Evolutionary conservation across 2,888 invertebrate genomes (phyloP), one percentile per base, ranked within the genome.

Genomic region (Orchesella flavescens): DNA sequence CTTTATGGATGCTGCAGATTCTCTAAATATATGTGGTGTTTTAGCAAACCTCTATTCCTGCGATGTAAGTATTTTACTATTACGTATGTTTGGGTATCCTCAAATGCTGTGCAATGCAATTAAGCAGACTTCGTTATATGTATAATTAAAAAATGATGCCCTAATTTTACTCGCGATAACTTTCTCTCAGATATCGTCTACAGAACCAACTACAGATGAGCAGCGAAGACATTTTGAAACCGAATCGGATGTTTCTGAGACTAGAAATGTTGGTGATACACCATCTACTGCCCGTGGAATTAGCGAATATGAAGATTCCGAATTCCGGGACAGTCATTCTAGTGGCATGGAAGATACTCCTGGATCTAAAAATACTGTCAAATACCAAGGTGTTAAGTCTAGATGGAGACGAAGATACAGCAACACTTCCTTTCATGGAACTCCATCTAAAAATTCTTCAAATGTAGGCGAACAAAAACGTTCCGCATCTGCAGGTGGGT

Each of bases 1-100:
- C 23, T 88, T 88, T 24, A 86, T 88, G 72, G 85, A 85, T 57
- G 86, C 88, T 10, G 88, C 88, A 1, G 86, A 88, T 63, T 86
- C 84, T 24, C 83, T 88, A 19, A 85, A 78, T 65, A 80, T 88
- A 24, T 86, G 86, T 63, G 87, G 88, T 9, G 78, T 87, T 10
- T 53, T 82, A 9, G 69, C 81, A 57, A 71, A 71, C 71, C 23
- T 55, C 23, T 55, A 84, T 34, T 77, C 71, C 21, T 66, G 78
- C 46, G 79, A 76, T 73, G 83, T 80, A 77, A 69, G 83, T 46
- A n/a, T 3, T 5, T 53, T 53, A 53, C 10, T 53, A 34, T 34
- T n/a, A 49, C 49, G 5, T 15, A 49, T 49, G 49, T n/a, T n/a
- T n/a, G n/a, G n/a, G n/a, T n/a, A n/a, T n/a, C n/a, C n/a, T 9